These are phyloP conservation scores for Leptinotarsa juncta DNA, from an alignment of 2,888 invertebrate genomes.

Conservation along the genomic window DNA sequence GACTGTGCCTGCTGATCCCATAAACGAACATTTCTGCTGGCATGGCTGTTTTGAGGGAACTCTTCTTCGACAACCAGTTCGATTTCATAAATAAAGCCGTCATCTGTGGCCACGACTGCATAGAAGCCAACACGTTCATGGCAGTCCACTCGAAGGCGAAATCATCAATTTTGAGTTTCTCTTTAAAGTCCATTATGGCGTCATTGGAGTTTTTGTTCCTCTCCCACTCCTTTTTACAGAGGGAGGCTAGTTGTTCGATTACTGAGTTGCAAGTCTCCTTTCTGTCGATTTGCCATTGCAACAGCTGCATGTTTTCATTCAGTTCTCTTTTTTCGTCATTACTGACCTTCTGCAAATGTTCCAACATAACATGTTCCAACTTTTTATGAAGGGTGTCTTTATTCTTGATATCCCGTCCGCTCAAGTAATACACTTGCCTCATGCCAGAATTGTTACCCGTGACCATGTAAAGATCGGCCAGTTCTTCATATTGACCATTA, in stretches of 20 bases:
- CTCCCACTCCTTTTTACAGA: slow-evolving; percentile 55
- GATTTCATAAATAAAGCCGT: slow-evolving; percentile 56
- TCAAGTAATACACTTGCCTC: slow-evolving; percentile 58
- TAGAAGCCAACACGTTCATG: slow-evolving; percentile 57
- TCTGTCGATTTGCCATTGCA: slow-evolving; percentile 59
- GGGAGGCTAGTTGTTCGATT: slow-evolving; percentile 55
- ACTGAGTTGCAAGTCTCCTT: slow-evolving; percentile 53
- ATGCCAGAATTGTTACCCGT: slow-evolving; percentile 53
- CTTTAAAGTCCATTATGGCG: slow-evolving; percentile 55
- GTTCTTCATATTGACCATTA: slow-evolving; percentile 75
- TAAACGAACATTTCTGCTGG: slow-evolving; percentile 56
- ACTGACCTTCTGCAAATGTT: slow-evolving; percentile 54
- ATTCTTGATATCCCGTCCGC: slow-evolving; percentile 51
- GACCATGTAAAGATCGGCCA: slow-evolving; percentile 76
- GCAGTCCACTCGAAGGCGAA: slow-evolving; percentile 61
- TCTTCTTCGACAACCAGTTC: slow-evolving; percentile 69
- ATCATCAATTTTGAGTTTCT: slow-evolving; percentile 58
- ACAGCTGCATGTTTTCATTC: slow-evolving; percentile 53
- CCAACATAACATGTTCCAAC: slow-evolving; percentile 53
- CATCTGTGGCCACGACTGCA: slow-evolving; percentile 58
- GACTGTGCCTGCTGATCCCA: slow-evolving; percentile 58
- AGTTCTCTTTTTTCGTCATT: slow-evolving; percentile 53
- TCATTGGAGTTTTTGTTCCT: slow-evolving; percentile 50
- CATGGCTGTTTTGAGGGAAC: slow-evolving; percentile 57
- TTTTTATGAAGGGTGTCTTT: slow-evolving; percentile 50